These are phyloP conservation scores for Aviceda subcristata DNA, from an alignment of 2,113 vertebrate species.

Conservation along the genomic window DNA sequence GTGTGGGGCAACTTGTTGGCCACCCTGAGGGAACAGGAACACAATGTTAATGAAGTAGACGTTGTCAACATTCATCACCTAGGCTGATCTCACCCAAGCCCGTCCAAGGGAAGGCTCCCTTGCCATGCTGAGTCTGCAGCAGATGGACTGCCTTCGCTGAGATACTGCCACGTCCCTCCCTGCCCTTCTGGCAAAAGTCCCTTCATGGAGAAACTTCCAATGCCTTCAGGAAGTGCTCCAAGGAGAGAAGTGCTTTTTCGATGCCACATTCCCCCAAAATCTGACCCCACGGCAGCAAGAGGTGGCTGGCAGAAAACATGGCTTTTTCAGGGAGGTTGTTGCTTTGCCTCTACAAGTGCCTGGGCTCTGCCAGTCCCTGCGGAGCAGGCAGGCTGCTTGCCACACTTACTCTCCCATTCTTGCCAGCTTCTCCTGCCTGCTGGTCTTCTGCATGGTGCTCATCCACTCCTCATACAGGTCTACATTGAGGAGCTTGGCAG, in stretches of 20 bases:
- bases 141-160: background rate
- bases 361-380: background rate
- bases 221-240: background rate
- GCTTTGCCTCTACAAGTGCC: background rate
- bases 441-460: too few relatives aligned
- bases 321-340: background rate
- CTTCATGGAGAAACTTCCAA: background rate
- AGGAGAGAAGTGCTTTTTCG: background rate
- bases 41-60: background rate
- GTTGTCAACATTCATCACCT: background rate
- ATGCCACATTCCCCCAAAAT: background rate
- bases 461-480: too few relatives aligned
- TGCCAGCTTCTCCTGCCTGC: background rate
- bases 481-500: too few relatives aligned
- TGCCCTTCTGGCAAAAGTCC: background rate
- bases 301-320: background rate
- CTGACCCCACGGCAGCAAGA: background rate
- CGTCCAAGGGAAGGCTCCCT: background rate
- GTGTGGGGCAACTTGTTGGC: background rate
- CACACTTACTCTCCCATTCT: background rate
- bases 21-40: background rate
- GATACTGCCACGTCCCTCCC: background rate
- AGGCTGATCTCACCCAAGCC: background rate
- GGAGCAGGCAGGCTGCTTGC: background rate
- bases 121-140: rapidly evolving